Conservation (phyloP, 2,888 invertebrate species). For the Punctoribates punctum region DNA sequence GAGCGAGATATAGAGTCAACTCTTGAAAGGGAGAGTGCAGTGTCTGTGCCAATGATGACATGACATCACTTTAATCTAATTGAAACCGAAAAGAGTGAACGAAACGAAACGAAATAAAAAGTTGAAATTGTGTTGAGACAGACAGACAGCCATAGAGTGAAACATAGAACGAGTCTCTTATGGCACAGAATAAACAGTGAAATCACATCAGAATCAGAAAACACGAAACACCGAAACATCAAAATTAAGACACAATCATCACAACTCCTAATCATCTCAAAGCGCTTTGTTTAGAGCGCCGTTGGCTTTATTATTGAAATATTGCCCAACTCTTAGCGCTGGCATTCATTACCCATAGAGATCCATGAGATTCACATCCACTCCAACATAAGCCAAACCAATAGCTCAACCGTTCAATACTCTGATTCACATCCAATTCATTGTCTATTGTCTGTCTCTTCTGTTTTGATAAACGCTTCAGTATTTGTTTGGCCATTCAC, state of each 20-base stretch:
- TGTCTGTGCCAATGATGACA: conserved; percentile 23
- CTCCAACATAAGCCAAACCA: too few relatives aligned
- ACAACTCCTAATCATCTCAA: background rate
- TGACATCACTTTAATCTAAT: conserved; percentile 30
- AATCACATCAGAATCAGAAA: background rate
- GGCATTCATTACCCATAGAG: too few relatives aligned
- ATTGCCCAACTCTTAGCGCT: too few relatives aligned
- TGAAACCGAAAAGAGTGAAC: background rate
- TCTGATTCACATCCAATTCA: too few relatives aligned
- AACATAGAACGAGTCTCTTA: background rate
- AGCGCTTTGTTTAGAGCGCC: background rate
- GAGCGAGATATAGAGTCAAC: background rate
- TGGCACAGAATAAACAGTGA: background rate
- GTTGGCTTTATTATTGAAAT: background rate
- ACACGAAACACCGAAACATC: background rate
- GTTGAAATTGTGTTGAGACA: background rate
- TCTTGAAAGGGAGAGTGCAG: background rate
- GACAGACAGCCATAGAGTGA: background rate
- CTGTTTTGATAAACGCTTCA: too few relatives aligned
- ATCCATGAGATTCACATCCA: too few relatives aligned
- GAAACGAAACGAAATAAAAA: conserved; percentile 23
- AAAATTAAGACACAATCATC: conserved; percentile 23
- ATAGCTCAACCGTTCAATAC: too few relatives aligned
- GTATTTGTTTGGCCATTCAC: background rate
- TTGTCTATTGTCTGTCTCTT: too few relatives aligned